Conservation (phyloP, 2,888 invertebrate genomes). For the Megaustenia siamemsis region DNA sequence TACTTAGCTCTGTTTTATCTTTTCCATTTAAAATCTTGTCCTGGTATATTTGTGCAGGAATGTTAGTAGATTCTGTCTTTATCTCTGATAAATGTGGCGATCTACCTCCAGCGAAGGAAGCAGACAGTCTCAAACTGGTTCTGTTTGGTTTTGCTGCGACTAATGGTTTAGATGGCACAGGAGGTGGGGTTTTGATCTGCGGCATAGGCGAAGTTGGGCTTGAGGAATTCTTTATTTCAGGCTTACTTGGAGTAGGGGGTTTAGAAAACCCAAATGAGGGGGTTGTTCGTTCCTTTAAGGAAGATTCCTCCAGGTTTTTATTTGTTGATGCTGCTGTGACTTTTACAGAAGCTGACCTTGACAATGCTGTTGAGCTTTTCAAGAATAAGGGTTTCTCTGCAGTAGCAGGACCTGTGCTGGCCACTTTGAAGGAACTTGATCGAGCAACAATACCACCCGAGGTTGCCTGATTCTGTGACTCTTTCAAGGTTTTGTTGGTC, state of each 20-base stretch:
- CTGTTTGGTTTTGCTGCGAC: slow-evolving; percentile 27
- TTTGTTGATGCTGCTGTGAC: neutral
- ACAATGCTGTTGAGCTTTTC: neutral
- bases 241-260: slow-evolving; percentile 12
- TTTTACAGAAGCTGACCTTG: slow-evolving; percentile 29
- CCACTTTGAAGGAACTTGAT: neutral
- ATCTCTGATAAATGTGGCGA: neutral
- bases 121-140: slow-evolving; percentile 13
- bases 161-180: slow-evolving; percentile 32
- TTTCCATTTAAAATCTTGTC: neutral
- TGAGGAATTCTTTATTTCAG: neutral
- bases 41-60: neutral
- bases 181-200: slow-evolving; percentile 37
- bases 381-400: neutral
- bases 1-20: neutral
- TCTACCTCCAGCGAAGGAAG: slow-evolving; percentile 31
- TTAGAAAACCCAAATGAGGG: neutral
- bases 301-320: neutral
- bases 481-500: slow-evolving; percentile 48
- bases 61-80: neutral
- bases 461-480: slow-evolving; percentile 49
- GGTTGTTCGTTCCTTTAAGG: neutral
- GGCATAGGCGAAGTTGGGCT: neutral
- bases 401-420: neutral
- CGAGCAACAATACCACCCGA: neutral